Conservation (phyloP, 2,113 vertebrate genomes). For the Malurus melanocephalus region DNA sequence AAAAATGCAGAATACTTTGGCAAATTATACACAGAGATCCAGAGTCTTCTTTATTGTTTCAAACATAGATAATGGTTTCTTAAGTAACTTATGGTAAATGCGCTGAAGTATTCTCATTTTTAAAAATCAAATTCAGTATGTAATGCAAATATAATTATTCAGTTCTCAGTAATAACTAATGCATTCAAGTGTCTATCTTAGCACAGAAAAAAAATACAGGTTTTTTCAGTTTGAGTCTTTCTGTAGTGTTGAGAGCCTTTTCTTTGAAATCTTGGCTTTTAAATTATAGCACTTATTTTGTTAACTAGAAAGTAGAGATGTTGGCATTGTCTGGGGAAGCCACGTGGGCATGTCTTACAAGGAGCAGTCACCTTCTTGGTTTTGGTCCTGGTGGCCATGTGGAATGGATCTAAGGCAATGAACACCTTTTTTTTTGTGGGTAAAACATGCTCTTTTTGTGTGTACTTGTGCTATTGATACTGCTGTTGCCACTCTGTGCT, state of each 20-base stretch:
- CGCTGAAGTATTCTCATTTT: neutral
- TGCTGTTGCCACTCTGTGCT: neutral
- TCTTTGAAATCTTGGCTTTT: neutral
- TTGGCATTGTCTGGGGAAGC: too few relatives aligned
- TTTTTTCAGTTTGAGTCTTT: neutral
- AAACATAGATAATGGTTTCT: slow-evolving; percentile 5
- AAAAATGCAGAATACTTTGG: neutral
- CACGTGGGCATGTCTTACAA: too few relatives aligned
- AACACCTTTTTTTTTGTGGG: neutral
- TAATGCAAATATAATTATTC: slow-evolving; percentile 27
- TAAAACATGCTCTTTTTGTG: neutral
- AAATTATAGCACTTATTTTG: neutral
- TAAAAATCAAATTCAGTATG: neutral
- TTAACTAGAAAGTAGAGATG: neutral
- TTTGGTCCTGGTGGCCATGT: neutral
- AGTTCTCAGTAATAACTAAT: neutral
- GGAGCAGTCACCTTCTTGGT: neutral
- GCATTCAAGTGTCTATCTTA: neutral
- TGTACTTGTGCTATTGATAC: neutral
- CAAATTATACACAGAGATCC: neutral
- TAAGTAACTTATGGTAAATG: neutral
- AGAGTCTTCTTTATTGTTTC: neutral
- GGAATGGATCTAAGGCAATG: neutral
- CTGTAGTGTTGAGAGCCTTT: neutral
- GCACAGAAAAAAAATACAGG: neutral